phyloP scores from a whole-genome alignment of 2,888 invertebrate genomes.

The Notodonta ziczac region DNA sequence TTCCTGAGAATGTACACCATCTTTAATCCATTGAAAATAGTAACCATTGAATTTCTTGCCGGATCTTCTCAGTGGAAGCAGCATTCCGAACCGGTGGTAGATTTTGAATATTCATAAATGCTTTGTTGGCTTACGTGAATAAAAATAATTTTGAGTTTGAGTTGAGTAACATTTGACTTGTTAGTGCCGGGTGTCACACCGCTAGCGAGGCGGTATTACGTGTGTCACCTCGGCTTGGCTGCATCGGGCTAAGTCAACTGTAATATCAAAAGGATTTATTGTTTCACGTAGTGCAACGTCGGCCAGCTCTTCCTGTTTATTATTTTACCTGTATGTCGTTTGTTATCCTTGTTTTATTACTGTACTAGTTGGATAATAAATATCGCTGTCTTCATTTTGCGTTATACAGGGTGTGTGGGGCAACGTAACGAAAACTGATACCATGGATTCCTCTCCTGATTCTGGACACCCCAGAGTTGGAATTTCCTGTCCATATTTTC shows the following conservation, averaged over 20 bases:
- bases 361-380: slow-evolving; percentile 10
- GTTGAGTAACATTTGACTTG: slow-evolving; percentile 26
- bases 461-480: too few relatives aligned
- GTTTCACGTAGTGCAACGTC: slow-evolving; percentile 31
- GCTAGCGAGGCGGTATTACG: slow-evolving; percentile 32
- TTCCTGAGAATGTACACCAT: too few relatives aligned
- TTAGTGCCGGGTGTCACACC: slow-evolving; percentile 29
- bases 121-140: too few relatives aligned
- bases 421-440: too few relatives aligned
- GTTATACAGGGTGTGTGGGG: neutral
- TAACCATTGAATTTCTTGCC: too few relatives aligned
- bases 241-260: slow-evolving; percentile 33
- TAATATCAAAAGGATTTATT: slow-evolving; percentile 50
- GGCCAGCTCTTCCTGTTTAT: slow-evolving; percentile 24
- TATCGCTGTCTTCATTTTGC: slow-evolving; percentile 10
- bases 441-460: too few relatives aligned
- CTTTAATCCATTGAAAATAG: too few relatives aligned
- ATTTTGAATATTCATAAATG: too few relatives aligned
- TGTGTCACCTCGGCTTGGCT: slow-evolving; percentile 32
- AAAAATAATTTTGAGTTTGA: too few relatives aligned
- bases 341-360: slow-evolving; percentile 8
- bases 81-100: too few relatives aligned
- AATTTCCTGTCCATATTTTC: too few relatives aligned
- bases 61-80: too few relatives aligned
- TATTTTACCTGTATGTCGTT: slow-evolving; percentile 31